A percentile compares a stretch with the other conserved stretches of the same genome.
phyloP scores from a whole-genome alignment of 2,797 vertebrate genomes.

The Vireo griseus region DNA sequence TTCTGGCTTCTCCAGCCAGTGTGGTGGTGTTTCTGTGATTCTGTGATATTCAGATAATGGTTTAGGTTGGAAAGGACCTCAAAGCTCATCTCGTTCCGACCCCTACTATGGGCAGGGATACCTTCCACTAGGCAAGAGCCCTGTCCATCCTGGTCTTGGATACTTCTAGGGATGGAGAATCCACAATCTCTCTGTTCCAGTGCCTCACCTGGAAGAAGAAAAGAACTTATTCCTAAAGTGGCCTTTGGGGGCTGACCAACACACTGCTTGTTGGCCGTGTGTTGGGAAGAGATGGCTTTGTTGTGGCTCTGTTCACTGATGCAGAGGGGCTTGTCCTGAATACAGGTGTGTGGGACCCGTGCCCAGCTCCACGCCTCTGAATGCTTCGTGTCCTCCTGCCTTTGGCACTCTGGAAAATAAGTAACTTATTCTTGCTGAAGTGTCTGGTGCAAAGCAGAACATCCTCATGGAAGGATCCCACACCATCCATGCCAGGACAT shows the following conservation, averaged over 20 bases:
- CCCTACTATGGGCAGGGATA: neutral
- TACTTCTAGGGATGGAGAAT: neutral
- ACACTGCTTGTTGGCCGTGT: accelerated
- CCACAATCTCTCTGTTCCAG: neutral
- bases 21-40: neutral
- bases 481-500: accelerated
- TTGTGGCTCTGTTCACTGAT: accelerated
- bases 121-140: neutral
- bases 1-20: neutral
- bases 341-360: accelerated
- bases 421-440: neutral
- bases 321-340: neutral
- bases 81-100: neutral
- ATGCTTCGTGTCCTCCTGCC: neutral
- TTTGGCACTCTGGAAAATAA: neutral
- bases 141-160: neutral
- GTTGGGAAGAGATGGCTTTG: neutral
- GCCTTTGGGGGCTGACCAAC: neutral
- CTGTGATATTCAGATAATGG: neutral
- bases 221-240: neutral
- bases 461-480: neutral
- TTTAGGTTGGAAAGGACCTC: neutral
- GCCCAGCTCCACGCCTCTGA: neutral
- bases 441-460: neutral
- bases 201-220: neutral